phyloP scores from a whole-genome alignment of 2,113 vertebrate species.

The Stigmatopora nigra region DNA sequence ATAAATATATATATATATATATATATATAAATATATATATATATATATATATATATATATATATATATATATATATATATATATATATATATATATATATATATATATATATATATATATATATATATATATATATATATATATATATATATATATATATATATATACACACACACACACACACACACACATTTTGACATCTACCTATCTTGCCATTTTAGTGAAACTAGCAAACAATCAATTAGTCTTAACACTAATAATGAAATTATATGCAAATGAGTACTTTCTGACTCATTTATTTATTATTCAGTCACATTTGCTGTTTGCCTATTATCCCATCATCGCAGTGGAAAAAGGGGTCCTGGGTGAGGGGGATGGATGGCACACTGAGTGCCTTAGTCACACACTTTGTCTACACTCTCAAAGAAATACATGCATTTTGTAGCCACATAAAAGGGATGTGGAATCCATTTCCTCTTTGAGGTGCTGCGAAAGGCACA shows the following conservation, averaged over 20 bases:
- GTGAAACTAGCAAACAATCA: background rate
- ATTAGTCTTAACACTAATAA: constrained; percentile 32
- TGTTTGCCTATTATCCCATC: constrained; percentile 70
- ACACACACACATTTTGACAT: too few relatives aligned
- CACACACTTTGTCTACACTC: constrained; percentile 64
- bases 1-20: too few relatives aligned
- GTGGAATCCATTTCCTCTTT: constrained; percentile 51
- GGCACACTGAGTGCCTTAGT: constrained; percentile 71
- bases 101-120: too few relatives aligned
- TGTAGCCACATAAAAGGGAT: constrained; percentile 46
- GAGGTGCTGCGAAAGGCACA: constrained; percentile 43
- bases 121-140: too few relatives aligned
- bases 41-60: too few relatives aligned
- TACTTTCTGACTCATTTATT: constrained; percentile 69
- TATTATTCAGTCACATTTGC: constrained; percentile 72
- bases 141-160: too few relatives aligned
- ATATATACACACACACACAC: too few relatives aligned
- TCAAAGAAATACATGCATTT: constrained; percentile 66
- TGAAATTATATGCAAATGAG: constrained; percentile 64
- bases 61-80: too few relatives aligned
- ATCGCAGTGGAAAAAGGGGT: constrained; percentile 60
- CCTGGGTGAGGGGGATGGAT: constrained; percentile 65
- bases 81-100: too few relatives aligned
- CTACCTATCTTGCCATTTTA: too few relatives aligned
- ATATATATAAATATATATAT: too few relatives aligned